These are phyloP conservation scores for Burhinus bistriatus DNA, from an alignment of 2,113 vertebrate genomes.

Conservation along the genomic window DNA sequence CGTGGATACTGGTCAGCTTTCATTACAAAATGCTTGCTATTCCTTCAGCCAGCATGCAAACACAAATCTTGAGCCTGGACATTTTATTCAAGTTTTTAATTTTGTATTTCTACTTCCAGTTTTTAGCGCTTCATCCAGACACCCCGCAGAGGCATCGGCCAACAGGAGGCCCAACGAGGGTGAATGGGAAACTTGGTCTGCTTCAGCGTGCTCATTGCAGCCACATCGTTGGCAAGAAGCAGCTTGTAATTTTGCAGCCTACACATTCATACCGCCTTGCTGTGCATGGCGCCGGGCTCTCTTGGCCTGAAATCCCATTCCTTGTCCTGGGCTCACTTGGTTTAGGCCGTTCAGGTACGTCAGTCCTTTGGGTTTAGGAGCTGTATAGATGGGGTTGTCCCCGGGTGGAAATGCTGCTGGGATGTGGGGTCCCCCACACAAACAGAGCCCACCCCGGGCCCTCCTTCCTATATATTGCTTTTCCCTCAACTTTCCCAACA, in stretches of 20 bases:
- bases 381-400: neutral
- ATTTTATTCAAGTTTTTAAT: neutral
- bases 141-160: neutral
- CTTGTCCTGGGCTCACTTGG: neutral
- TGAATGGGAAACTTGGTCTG: neutral
- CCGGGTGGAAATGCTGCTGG: neutral
- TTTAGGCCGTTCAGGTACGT: neutral
- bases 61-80: neutral
- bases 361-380: neutral
- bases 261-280: neutral
- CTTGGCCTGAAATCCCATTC: neutral
- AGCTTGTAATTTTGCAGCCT: neutral
- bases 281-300: accelerated
- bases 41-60: neutral
- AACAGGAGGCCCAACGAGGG: neutral
- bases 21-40: neutral
- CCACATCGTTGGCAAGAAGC: neutral
- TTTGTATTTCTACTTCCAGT: neutral
- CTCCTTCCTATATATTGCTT: accelerated
- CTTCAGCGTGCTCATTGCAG: neutral
- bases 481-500: neutral
- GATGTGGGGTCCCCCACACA: neutral
- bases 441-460: accelerated
- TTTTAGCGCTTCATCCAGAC: neutral
- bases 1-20: neutral